phyloP scores from a whole-genome alignment of 1,140 invertebrate genomes.

The Drosophila funebris region DNA sequence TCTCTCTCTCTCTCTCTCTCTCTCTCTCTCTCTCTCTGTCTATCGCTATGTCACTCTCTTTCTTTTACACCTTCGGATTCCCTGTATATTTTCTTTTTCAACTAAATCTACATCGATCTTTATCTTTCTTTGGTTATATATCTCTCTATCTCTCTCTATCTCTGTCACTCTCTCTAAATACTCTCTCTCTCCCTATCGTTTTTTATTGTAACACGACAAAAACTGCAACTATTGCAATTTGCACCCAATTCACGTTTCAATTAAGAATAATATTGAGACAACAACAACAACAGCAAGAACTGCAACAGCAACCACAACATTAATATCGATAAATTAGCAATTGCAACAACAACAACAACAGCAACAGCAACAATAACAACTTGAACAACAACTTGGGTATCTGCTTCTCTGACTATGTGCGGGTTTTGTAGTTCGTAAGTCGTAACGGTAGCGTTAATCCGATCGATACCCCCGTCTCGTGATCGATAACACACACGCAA shows the following conservation, averaged over 20 bases:
- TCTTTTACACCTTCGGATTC: not conserved
- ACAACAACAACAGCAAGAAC: conserved; percentile 5
- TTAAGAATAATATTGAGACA: conserved; percentile 17
- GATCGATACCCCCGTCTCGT: conserved; percentile 4
- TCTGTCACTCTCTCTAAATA: not conserved
- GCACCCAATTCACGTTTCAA: conserved; percentile 39
- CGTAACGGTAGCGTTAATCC: not conserved
- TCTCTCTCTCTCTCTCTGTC: not conserved
- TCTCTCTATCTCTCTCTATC: not conserved
- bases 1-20: not conserved
- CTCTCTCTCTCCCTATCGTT: not conserved
- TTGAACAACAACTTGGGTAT: conserved; percentile 16
- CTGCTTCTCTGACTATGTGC: not conserved
- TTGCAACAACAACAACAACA: not conserved
- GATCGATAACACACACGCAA: conserved; percentile 5
- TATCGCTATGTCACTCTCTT: not conserved
- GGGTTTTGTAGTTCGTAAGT: conserved; percentile 38
- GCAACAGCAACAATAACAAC: not conserved
- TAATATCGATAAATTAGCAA: conserved; percentile 1
- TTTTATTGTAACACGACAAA: conserved; percentile 25
- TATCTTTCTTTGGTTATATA: not conserved
- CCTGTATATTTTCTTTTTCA: not conserved
- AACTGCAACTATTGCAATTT: conserved; percentile 21
- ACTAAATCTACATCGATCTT: not conserved
- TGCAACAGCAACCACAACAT: not conserved